Percentiles rank a stretch among this genome's conserved stretches.
phyloP scores from a whole-genome alignment of 2,888 invertebrate species.

The Itoplectis maculator region DNA sequence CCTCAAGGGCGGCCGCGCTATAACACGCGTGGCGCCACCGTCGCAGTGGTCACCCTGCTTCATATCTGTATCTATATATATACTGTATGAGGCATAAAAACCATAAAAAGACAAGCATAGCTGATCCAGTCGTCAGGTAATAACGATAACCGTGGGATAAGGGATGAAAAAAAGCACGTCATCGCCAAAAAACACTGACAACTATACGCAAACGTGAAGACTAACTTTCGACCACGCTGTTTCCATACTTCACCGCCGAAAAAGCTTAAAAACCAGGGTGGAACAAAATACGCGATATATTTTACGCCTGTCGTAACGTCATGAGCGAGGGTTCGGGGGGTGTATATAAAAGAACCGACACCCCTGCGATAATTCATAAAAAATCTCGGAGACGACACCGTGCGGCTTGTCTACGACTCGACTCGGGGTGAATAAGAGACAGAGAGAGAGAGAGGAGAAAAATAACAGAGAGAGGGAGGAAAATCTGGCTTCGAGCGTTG shows the following conservation, averaged over 20 bases:
- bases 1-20: background rate
- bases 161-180: background rate
- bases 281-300: background rate
- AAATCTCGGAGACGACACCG: slow-evolving; percentile 3
- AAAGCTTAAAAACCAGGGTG: background rate
- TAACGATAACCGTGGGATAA: slow-evolving; percentile 1
- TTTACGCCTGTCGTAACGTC: slow-evolving; percentile 17
- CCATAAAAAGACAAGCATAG: background rate
- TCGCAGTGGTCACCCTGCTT: background rate
- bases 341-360: slow-evolving; percentile 4
- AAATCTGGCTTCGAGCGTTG: background rate
- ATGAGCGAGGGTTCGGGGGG: too few species aligned
- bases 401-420: background rate
- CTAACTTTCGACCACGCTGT: background rate
- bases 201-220: background rate
- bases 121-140: background rate
- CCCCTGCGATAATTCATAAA: slow-evolving; percentile 33
- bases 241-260: background rate
- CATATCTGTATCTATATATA: too few species aligned
- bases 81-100: too few species aligned
- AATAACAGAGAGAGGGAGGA: too few species aligned
- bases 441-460: too few species aligned
- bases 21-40: background rate
- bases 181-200: background rate
- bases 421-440: background rate